Base-by-base conservation (phyloP, 2,888 invertebrate genomes). In the Dasypogon diadema region DNA sequence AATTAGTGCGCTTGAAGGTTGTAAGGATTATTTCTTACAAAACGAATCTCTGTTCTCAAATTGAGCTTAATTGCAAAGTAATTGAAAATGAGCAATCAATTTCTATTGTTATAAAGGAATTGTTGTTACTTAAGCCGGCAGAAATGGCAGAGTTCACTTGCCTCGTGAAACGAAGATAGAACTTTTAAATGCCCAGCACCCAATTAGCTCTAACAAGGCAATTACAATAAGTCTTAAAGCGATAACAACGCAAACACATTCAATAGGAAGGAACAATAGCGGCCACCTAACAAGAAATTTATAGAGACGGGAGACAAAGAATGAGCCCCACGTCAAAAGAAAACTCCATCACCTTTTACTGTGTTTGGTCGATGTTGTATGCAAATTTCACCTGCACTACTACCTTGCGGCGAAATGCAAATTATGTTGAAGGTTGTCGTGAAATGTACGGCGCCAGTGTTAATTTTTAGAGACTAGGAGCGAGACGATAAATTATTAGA, bases 31-130 rank as follows among this genome's bases (percentile, higher is more conserved):
- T 42, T 12, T 12, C n/a, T 42, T 42, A 12, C 42, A 42, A 12
- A 30, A 30, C 42, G 6, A 12, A 2, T 42, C 6, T 0, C 8
- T 42, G 8, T n/a, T 42, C n/a, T 42, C 10, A 42, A 42, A 42
- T n/a, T 12, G 42, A 12, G 8, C n/a, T 12, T 42, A 42, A 42
- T 42, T 10, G 1, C 60, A 60, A 16, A 21, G n/a, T 18, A 2
- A 60, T 37, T 60, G 12, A 18, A 60, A 60, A 18, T 22, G 37
- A 60, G 37, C 60, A 60, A 60, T 60, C 18, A 12, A 34, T 30
- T 34, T 18, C n/a, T 12, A 60, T 34, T 60, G 37, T 21, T 12
- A 5, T 18, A 1, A 21, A 51, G 1, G 5, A 21, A 51, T 21
- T 12, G 18, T 3, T 51, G 16, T 21, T 48, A 1, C 34, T 30